Evolutionary conservation across 2,888 invertebrate genomes (phyloP).

Genomic region (Epirrhoe tristata): DNA sequence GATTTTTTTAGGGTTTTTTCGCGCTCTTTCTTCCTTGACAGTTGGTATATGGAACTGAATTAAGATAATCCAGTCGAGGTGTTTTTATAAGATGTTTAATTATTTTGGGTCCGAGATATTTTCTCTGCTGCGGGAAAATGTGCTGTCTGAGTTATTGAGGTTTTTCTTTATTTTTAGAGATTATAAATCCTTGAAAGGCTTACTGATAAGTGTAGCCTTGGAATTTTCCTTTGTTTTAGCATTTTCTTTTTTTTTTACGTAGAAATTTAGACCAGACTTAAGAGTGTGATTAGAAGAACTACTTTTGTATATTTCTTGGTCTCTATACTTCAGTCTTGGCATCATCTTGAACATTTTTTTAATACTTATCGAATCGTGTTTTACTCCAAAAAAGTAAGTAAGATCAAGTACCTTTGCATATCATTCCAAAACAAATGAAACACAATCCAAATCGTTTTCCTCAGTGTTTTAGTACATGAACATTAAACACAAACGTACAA

Average conservation of each 20-base stretch:
- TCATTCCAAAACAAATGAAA: background rate
- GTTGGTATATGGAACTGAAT: conserved; percentile 83
- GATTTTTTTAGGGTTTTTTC: conserved; percentile 50
- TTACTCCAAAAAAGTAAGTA: too few species aligned
- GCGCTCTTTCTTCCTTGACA: conserved; percentile 69
- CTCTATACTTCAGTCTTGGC: too few species aligned
- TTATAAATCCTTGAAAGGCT: conserved; percentile 2
- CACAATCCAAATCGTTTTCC: background rate
- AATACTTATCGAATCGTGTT: too few species aligned
- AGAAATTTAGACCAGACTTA: too few species aligned
- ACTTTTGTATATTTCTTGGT: too few species aligned
- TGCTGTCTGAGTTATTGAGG: conserved; percentile 38
- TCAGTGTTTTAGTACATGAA: conserved; percentile 4
- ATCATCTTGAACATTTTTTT: too few species aligned
- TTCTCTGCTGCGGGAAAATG: conserved; percentile 42
- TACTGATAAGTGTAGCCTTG: conserved; percentile 4
- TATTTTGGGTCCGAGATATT: conserved; percentile 55
- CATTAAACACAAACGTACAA: conserved; percentile 24
- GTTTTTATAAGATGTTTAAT: conserved; percentile 71
- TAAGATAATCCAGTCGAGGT: conserved; percentile 77
- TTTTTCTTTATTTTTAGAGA: conserved; percentile 26
- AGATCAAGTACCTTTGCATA: too few species aligned
- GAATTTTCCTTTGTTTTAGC: background rate
- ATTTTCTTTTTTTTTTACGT: background rate
- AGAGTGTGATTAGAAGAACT: too few species aligned